phyloP scores from a whole-genome alignment of 2,797 vertebrate species.

The Propithecus perrieri region DNA sequence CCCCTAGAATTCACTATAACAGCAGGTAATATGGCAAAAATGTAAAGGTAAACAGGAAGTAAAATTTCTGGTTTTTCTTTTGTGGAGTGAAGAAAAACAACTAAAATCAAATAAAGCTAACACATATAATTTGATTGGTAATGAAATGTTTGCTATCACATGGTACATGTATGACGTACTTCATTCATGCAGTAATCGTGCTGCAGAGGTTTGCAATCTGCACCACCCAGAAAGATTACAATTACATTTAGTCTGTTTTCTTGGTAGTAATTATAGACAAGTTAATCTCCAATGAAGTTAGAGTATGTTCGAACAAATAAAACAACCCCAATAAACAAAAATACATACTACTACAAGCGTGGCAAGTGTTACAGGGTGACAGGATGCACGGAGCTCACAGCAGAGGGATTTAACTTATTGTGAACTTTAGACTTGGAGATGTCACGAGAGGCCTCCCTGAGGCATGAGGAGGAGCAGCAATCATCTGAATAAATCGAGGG shows the following conservation, averaged over 20 bases:
- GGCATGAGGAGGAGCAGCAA: neutral
- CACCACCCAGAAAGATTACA: slow-evolving; percentile 93
- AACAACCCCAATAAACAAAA: neutral
- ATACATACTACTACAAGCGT: neutral
- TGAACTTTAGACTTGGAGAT: neutral
- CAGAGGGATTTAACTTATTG: neutral
- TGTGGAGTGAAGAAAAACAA: slow-evolving; percentile 85
- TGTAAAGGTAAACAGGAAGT: slow-evolving; percentile 78
- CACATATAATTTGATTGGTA: slow-evolving; percentile 85
- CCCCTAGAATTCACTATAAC: slow-evolving; percentile 84
- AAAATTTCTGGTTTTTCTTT: slow-evolving; percentile 84
- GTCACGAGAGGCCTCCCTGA: neutral
- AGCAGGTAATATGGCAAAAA: slow-evolving; percentile 82
- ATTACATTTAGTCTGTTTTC: slow-evolving; percentile 89
- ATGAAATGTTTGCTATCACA: slow-evolving; percentile 86
- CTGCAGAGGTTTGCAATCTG: slow-evolving; percentile 93
- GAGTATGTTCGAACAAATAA: slow-evolving; percentile 85
- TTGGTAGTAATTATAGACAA: slow-evolving; percentile 93
- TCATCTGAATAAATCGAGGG: neutral
- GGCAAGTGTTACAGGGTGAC: neutral
- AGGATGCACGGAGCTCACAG: neutral
- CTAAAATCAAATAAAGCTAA: slow-evolving; percentile 87
- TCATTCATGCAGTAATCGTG: slow-evolving; percentile 88
- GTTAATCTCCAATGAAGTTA: slow-evolving; percentile 96
- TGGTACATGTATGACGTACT: slow-evolving; percentile 87